Evolutionary conservation across 2,113 vertebrate species (phyloP).

Genomic region (Podocnemis expansa): DNA sequence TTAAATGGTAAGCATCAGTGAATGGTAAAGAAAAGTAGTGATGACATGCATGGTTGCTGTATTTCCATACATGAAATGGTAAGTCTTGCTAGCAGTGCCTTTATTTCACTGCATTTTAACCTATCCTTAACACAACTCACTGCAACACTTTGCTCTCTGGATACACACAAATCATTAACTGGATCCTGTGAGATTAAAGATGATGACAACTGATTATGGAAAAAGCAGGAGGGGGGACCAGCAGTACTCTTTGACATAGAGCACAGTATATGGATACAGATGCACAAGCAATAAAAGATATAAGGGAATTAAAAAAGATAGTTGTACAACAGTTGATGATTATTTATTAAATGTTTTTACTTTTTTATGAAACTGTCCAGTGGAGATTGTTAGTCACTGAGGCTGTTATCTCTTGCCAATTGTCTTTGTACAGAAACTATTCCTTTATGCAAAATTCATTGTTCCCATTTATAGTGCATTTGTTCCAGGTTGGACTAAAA

Average conservation of each 20-base stretch:
- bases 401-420: neutral
- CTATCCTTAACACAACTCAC: neutral
- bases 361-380: neutral
- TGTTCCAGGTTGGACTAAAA: neutral
- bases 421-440: neutral
- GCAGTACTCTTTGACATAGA: neutral
- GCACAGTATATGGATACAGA: rapidly evolving
- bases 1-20: neutral
- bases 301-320: neutral
- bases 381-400: neutral
- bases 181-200: neutral
- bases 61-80: neutral
- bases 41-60: neutral
- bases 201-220: neutral
- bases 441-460: neutral
- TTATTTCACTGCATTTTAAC: neutral
- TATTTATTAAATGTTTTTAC: neutral
- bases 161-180: neutral
- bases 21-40: neutral
- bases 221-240: neutral
- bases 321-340: neutral
- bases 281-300: neutral
- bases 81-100: neutral
- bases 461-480: neutral
- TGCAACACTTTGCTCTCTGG: neutral